phyloP scores from a whole-genome alignment of 1,140 invertebrate species.

The Pissodes strobi region DNA sequence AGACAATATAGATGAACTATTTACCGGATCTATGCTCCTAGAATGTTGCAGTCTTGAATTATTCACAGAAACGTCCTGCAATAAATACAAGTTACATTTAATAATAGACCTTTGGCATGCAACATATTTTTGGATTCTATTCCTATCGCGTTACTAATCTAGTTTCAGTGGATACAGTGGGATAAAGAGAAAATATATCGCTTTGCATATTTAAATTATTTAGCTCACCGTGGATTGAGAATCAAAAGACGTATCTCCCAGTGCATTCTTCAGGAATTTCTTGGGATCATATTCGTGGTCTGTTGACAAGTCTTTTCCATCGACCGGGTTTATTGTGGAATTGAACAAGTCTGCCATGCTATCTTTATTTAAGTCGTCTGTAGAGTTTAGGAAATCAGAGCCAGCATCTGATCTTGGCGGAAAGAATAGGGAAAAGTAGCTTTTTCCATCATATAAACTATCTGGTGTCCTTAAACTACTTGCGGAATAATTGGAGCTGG shows the following conservation, averaged over 20 bases:
- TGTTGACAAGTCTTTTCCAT: neutral
- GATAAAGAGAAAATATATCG: too few relatives aligned
- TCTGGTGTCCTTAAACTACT: conserved; percentile 18
- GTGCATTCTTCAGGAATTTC: conserved; percentile 28
- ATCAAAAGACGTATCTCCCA: conserved; percentile 21
- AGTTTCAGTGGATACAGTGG: too few relatives aligned
- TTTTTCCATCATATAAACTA: conserved; percentile 13
- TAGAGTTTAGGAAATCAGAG: conserved; percentile 23
- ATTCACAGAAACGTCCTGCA: neutral
- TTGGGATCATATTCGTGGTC: conserved; percentile 26
- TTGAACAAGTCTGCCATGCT: neutral
- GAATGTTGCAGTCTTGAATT: neutral
- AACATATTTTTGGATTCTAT: too few relatives aligned
- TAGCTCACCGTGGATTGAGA: conserved; percentile 3
- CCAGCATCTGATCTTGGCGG: conserved; percentile 3
- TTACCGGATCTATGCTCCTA: conserved; percentile 34
- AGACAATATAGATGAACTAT: conserved; percentile 39
- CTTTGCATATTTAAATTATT: too few relatives aligned
- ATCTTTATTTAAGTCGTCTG: conserved; percentile 26
- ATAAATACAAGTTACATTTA: too few relatives aligned
- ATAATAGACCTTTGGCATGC: too few relatives aligned
- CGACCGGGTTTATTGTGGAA: neutral
- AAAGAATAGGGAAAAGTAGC: conserved; percentile 11
- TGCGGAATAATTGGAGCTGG: conserved; percentile 25
- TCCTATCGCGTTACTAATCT: too few relatives aligned